Evolutionary conservation across 2,797 vertebrate species (phyloP), one percentile per base, ranked within the genome.

Genomic region (Pitangus sulphuratus): DNA sequence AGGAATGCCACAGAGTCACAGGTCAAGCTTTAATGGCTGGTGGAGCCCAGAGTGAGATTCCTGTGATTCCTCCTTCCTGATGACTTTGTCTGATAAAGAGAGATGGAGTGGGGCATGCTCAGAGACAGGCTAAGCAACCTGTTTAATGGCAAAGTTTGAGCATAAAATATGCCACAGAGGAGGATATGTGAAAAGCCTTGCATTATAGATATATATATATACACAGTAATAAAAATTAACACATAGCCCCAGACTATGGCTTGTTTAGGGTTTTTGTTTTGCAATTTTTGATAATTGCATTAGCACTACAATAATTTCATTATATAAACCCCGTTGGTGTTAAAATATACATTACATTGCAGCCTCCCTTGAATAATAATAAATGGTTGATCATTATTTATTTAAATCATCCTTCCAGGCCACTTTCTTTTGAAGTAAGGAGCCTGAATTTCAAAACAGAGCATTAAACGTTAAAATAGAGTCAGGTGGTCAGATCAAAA

Each of bases 1-100:
- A 95, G 80, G 66, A 92, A 90, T 91, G 88, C 66, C 77, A 44
- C 42, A 47, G 88, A 94, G 91, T 79, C 91, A 95, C 94, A 93
- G 94, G 94, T 94, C 95, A 95, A 66, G 37, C 62, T 79, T 18
- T 79, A 77, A 87, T 57, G 78, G 84, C 77, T 39, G 5, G 2
- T 1, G 30, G 62, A 89, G 68, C 87, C 78, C 21, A 6, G 60
- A 89, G 79, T 45, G 79, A 50, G 79, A 93, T 96, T 96, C 95
- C 79, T 92, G 82, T 0, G 7, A 96, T 94, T 93, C 93, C 64
- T 94, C 24, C 81, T 71, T 39, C 1, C 0, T 8, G 87, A 70
- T 92, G 82, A 19, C 75, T 92, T 42, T 10, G 33, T 8, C 84
- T 89, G 90, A 95, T 93, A 95, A 95, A 75, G 25, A 33, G n/a